Evolutionary conservation across 2,113 vertebrate species (phyloP).

Genomic region (Xyliphius kryptos): DNA sequence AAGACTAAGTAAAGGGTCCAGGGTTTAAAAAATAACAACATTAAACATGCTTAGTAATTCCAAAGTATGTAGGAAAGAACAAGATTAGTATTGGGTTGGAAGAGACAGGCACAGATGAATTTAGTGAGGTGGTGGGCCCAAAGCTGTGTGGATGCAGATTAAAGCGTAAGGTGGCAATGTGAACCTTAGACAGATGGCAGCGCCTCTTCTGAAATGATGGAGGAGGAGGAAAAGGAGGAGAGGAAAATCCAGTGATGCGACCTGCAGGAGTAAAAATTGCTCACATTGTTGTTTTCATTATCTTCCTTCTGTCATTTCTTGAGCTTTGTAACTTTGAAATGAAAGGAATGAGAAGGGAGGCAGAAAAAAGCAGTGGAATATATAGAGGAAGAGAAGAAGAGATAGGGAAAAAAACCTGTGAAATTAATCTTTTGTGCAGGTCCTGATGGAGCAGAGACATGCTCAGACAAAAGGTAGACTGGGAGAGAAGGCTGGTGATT

Average conservation of each 20-base stretch:
- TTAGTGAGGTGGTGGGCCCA: conserved; percentile 65
- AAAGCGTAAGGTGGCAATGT: conserved; percentile 68
- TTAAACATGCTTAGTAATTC: conserved; percentile 24
- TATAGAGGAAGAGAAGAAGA: conserved; percentile 60
- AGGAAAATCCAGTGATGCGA: conserved; percentile 84
- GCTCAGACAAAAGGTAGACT: conserved; percentile 98
- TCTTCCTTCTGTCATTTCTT: conserved; percentile 96
- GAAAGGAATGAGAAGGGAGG: conserved; percentile 80
- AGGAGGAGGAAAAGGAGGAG: conserved; percentile 49
- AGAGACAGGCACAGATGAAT: conserved; percentile 54
- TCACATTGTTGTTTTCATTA: conserved; percentile 99
- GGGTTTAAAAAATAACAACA: too few species aligned
- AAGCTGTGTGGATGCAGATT: conserved; percentile 70
- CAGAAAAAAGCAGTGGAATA: conserved; percentile 42
- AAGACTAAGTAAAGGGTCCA: too few species aligned
- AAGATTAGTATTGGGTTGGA: conserved; percentile 47
- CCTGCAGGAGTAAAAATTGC: conserved; percentile 90
- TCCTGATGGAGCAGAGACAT: conserved; percentile 98
- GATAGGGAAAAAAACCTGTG: conserved; percentile 79
- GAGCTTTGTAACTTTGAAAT: conserved; percentile 92
- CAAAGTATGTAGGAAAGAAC: conserved; percentile 31
- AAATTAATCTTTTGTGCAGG: conserved; percentile 99
- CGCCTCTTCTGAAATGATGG: conserved; percentile 49
- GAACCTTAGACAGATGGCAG: conserved; percentile 84
- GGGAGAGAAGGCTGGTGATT: conserved; percentile 97